Percentiles rank a stretch among this genome's conserved stretches.
These are phyloP conservation scores for Grammomys dolichurus DNA, from an alignment of 2,113 vertebrate genomes.

Conservation along the genomic window DNA sequence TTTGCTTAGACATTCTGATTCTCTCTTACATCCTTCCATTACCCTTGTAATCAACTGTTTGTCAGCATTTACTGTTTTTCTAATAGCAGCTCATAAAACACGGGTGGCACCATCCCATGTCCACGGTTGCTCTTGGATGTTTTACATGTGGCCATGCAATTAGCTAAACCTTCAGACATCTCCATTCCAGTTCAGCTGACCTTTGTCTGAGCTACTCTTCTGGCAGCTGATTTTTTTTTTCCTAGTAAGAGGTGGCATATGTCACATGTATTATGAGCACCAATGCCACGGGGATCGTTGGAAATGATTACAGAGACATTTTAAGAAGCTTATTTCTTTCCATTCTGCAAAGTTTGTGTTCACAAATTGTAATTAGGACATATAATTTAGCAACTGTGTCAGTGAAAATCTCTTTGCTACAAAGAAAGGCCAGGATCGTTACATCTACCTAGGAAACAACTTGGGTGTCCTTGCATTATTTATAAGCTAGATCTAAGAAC, in stretches of 20 bases:
- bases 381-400: constrained; percentile 47
- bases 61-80: not conserved
- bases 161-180: not conserved
- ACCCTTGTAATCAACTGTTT: constrained; percentile 2
- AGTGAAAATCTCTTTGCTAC: constrained; percentile 62
- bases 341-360: not conserved
- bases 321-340: constrained; percentile 1
- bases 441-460: constrained; percentile 55
- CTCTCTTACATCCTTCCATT: not conserved
- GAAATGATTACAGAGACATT: constrained; percentile 35
- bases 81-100: constrained; percentile 53
- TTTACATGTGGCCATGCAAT: not conserved
- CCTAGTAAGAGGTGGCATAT: not conserved
- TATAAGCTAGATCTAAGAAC: constrained; percentile 68
- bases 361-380: constrained; percentile 50
- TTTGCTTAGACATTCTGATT: not conserved
- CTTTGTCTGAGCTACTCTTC: not conserved
- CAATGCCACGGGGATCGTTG: not conserved
- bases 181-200: not conserved
- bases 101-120: not conserved
- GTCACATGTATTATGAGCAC: not conserved
- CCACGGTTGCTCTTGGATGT: not conserved
- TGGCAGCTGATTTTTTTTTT: constrained; percentile 30
- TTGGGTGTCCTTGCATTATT: constrained; percentile 71
- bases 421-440: constrained; percentile 65